These are phyloP conservation scores for Coracopsis vasa DNA, from an alignment of 2,113 vertebrate species.

Conservation along the genomic window DNA sequence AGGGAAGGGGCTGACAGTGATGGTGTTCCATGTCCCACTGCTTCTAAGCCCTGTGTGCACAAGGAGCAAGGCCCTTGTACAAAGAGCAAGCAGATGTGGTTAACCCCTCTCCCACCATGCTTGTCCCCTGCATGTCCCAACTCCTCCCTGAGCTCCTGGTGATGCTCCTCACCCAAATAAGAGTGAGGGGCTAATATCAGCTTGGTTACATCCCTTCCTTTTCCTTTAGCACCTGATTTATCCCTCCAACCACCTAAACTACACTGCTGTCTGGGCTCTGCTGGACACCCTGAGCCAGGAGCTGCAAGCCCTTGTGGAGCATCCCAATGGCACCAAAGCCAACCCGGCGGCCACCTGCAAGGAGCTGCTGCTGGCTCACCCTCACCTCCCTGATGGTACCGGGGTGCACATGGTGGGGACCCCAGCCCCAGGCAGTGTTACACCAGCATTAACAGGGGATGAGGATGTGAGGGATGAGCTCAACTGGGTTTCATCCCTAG, in stretches of 20 bases:
- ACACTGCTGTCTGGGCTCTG: slow-evolving; percentile 71
- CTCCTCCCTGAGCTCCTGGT: neutral
- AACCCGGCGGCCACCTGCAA: slow-evolving; percentile 84
- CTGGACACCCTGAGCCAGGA: slow-evolving; percentile 78
- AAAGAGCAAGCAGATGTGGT: neutral
- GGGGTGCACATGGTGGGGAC: neutral
- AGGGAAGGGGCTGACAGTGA: neutral
- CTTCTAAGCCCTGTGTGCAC: neutral
- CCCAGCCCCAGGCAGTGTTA: neutral
- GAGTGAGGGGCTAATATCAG: accelerated
- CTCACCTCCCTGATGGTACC: slow-evolving; percentile 80
- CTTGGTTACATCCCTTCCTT: neutral
- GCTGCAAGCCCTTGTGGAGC: slow-evolving; percentile 74
- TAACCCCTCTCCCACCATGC: accelerated
- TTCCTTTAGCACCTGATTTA: slow-evolving; percentile 76
- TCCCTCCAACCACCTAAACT: slow-evolving; percentile 77
- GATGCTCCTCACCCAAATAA: neutral
- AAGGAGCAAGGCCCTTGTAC: neutral
- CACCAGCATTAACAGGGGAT: neutral
- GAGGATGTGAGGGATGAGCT: neutral
- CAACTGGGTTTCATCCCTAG: neutral
- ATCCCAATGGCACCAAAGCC: slow-evolving; percentile 83
- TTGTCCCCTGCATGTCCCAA: neutral
- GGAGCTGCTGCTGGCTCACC: slow-evolving; percentile 86
- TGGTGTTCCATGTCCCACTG: neutral